Base-by-base conservation (phyloP, 2,113 vertebrate genomes). In the Gallinago paraguaiae region DNA sequence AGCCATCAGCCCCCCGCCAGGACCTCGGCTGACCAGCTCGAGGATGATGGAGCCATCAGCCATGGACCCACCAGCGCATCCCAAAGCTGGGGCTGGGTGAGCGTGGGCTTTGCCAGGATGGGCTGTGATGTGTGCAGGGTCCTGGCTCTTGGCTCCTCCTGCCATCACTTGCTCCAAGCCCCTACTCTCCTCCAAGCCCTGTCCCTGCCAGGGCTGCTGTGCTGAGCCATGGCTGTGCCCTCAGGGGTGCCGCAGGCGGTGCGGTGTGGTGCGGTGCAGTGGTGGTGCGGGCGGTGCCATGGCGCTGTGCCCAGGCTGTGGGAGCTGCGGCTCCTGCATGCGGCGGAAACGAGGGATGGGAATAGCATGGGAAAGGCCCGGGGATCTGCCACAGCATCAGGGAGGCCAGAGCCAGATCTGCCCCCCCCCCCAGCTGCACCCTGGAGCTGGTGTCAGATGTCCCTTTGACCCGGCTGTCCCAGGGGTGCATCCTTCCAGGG, bases 51-150 rank as follows among this genome's bases (percentile, higher is more conserved):
- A 41, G 25, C 54, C 6, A 1, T 15, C 61, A 16, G 22, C 57
- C 23, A 11, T 2, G 5, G 25, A 57, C 53, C 61, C 5, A 1
- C 14, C 0, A 1, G 41, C 8, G 45, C 30, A 70, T 15, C 13
- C 43, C 4, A 0, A 33, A 4, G 12, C 9, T 0, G 1, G 31
- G 10, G 10, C 60, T 6, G 6, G 46, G 50, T 43, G 20, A 50
- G 54, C 1, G 0, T 30, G 56, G 70, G 15, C 57, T 75, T 75
- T 31, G 16, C 51, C 4, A 4, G 45, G 61, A 22, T 0, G 3
- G 59, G 76, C 14, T 41, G 19, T 0, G 4, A 0, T 3, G 25
- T 1, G 3, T 9, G 10, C 1, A 6, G 39, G 37, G 13, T 43
- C 50, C 3, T 13, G 13, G 54, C 33, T 35, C 88, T 71, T 2